Base-by-base conservation (phyloP, 2,888 invertebrate species). In the Nemurella pictetii region DNA sequence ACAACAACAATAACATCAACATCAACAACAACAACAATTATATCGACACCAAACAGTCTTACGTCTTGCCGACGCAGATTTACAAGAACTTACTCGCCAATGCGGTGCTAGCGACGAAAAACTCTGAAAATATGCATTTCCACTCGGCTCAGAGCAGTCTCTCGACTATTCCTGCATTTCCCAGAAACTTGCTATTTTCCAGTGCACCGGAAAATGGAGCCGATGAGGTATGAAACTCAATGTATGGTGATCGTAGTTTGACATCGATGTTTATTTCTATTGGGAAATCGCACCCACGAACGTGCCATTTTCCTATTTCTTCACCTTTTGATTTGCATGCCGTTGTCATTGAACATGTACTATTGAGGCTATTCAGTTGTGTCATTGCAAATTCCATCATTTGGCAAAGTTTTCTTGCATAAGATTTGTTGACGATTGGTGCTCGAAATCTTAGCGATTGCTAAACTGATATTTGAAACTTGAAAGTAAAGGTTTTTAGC, bases 1-100 rank as follows among this genome's bases (percentile, higher is more conserved):
- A 1, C 80, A 80, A 80, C 80, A 80, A 80, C n/a, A 28, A 30
- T n/a, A 80, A 25, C 80, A 80, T 25, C 80, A 80, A 77, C 36
- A 81, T 84, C 27, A 77, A 77, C 77, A 73, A 29, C 55, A 74
- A 29, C 36, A 81, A 55, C 78, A 81, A 84, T 77, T 32, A 73
- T 26, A 26, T 78, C 84, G 32, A 87, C 85, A 26, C 85, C 86
- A 55, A 86, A 84, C 90, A 92, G 0, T 92, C 93, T 25, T 95
- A 95, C 88, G 90, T 96, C 83, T 91, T 96, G 86, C 95, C 95
- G 12, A 94, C 95, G 85, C 95, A 96, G 89, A 91, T 96, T 88
- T 96, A 96, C 89, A 96, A 96, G 90, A 96, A 94, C 88, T 92
- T 96, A 86, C 90, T 96, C 88, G 95, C 95, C 15, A 95, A 92